Evolutionary conservation across 2,113 vertebrate genomes (phyloP).

Genomic region (Jacana jacana): DNA sequence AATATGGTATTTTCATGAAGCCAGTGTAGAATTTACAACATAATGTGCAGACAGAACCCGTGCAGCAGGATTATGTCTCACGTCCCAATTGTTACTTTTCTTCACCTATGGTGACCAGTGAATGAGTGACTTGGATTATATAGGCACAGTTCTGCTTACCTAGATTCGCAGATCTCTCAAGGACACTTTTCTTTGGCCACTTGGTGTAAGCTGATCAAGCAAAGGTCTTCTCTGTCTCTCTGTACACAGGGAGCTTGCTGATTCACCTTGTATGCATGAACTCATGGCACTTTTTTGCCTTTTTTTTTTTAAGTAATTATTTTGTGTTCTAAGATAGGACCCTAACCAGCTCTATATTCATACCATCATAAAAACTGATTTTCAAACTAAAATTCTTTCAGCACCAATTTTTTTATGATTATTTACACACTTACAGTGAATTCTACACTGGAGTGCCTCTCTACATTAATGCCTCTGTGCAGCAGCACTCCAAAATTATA

Average conservation of each 20-base stretch:
- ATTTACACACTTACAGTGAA: neutral
- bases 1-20: neutral
- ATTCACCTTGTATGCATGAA: neutral
- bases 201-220: no score
- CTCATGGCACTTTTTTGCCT: neutral
- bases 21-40: neutral
- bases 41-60: neutral
- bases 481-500: neutral
- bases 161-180: neutral
- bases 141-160: rapidly evolving
- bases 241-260: neutral
- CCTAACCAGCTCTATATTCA: neutral
- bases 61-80: no score
- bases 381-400: neutral
- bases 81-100: neutral
- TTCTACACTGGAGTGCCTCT: neutral
- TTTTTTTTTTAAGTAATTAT: neutral
- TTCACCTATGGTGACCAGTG: rapidly evolving
- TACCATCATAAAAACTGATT: neutral
- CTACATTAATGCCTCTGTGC: neutral
- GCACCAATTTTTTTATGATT: neutral
- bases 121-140: neutral
- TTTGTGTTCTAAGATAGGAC: neutral
- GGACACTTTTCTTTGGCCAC: rapidly evolving
- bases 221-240: neutral